phyloP scores from a whole-genome alignment of 2,797 vertebrate species.

The Rhabdophis nuchalis region DNA sequence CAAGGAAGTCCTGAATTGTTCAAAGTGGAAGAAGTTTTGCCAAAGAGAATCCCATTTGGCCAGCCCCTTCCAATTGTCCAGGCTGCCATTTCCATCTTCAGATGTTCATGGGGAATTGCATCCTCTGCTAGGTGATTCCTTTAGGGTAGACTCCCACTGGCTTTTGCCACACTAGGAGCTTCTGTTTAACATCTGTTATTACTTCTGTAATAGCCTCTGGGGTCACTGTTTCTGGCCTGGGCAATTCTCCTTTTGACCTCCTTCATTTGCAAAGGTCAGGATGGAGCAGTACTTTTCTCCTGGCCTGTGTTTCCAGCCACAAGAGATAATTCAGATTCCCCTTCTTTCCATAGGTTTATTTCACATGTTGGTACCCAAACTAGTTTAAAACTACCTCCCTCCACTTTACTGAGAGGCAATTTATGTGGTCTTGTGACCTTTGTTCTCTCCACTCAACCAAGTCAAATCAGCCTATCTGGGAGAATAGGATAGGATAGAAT shows the following conservation, averaged over 20 bases:
- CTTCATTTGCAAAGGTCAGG: constrained; percentile 15
- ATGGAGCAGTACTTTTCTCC: not conserved
- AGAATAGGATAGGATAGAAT: no score
- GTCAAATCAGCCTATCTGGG: constrained; percentile 2
- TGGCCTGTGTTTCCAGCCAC: not conserved
- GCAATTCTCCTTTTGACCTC: constrained; percentile 57
- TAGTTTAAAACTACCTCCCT: fast-evolving
- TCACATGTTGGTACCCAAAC: fast-evolving
- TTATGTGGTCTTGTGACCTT: constrained; percentile 19
- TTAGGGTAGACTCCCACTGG: constrained; percentile 33
- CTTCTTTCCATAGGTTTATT: not conserved
- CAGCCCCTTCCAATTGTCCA: not conserved
- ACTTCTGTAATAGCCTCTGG: constrained; percentile 44
- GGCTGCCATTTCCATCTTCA: not conserved
- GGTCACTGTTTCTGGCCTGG: constrained; percentile 63
- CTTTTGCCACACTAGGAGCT: constrained; percentile 43
- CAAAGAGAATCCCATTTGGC: not conserved
- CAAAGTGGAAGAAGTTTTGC: not conserved
- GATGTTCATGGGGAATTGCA: not conserved
- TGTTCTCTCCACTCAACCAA: constrained; percentile 11
- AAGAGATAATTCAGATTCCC: not conserved
- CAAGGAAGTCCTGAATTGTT: not conserved
- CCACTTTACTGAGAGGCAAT: not conserved
- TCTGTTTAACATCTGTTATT: constrained; percentile 69
- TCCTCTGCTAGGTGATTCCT: constrained; percentile 52